Conservation (phyloP, 1,140 invertebrate species). For the Drosophila paulistorum region DNA sequence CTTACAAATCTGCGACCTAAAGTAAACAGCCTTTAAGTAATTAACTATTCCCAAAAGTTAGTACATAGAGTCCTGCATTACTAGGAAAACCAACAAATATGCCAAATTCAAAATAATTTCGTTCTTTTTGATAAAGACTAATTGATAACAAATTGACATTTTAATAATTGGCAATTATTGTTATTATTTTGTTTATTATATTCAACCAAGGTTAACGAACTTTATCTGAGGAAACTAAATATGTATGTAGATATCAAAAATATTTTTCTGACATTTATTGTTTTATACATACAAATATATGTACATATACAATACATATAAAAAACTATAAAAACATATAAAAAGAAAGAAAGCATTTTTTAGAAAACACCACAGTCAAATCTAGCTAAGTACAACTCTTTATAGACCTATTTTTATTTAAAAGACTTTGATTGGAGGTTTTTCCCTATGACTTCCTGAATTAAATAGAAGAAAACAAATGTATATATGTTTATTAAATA, state of each 20-base stretch:
- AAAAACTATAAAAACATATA: constrained; percentile 5
- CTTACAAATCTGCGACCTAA: too few species aligned
- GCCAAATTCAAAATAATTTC: background rate
- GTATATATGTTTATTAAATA: too few species aligned
- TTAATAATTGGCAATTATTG: background rate
- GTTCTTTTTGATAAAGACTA: background rate
- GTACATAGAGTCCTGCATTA: too few species aligned
- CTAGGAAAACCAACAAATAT: too few species aligned
- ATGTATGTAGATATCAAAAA: constrained; percentile 6
- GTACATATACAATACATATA: background rate
- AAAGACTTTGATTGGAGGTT: background rate
- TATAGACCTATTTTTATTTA: background rate
- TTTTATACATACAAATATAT: background rate
- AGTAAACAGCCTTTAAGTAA: too few species aligned
- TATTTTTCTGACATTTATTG: constrained; percentile 36
- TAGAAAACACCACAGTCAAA: background rate
- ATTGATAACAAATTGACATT: constrained; percentile 9
- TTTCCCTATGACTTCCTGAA: background rate
- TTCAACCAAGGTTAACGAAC: constrained; percentile 56
- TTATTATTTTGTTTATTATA: background rate
- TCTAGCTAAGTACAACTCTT: background rate
- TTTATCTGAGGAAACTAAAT: constrained; percentile 5
- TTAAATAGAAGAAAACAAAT: background rate
- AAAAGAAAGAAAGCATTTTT: background rate
- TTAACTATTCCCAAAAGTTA: too few species aligned